Evolutionary conservation across 2,888 invertebrate genomes (phyloP), one percentile per base, ranked within the genome.

Genomic region (Drosophila antonietae): DNA sequence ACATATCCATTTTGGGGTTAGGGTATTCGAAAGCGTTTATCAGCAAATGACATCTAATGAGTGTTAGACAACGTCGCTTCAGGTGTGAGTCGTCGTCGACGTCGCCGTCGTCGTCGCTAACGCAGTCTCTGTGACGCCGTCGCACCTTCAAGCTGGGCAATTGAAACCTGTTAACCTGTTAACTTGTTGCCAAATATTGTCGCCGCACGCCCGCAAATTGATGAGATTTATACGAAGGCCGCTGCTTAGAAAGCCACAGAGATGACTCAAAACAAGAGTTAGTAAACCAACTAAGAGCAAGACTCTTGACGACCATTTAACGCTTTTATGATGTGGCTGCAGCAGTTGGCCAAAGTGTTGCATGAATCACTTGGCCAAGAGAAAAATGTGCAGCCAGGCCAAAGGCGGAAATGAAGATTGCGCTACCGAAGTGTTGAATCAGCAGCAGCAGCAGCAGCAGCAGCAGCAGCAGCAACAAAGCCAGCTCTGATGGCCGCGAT

Each of bases 31-130:
- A 31, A 56, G 63, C 52, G 59, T 68, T 89, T 89, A 86, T 86
- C 86, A 86, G 73, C 87, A 77, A 86, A 83, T 81, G 89, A 90
- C 90, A 86, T 86, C 90, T 83, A 86, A 86, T 86, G 90, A 90
- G 77, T 81, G 77, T 83, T 77, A 84, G 88, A 85, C 89, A 73
- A 71, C 67, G 67, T 68, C 66, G 71, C 57, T 62, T 80, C 72
- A 75, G 79, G 79, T 87, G 81, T 68, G 82, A 82, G 75, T 60
- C 56, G 35, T n/a, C 47, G 39, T 9, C 51, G 31, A n/a, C n/a
- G n/a, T 15, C 41, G 37, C 37, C 23, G 47, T 18, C 63, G 15
- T 10, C 51, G 31, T 15, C 41, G 37, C 18, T 31, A 6, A 9
- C 12, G 44, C 44, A 69, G 18, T 18, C 53, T 18, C 55, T 20